Percentiles rank a stretch among this genome's conserved stretches.
These are phyloP conservation scores for Jacana jacana DNA, from an alignment of 2,113 vertebrate species.

Conservation along the genomic window DNA sequence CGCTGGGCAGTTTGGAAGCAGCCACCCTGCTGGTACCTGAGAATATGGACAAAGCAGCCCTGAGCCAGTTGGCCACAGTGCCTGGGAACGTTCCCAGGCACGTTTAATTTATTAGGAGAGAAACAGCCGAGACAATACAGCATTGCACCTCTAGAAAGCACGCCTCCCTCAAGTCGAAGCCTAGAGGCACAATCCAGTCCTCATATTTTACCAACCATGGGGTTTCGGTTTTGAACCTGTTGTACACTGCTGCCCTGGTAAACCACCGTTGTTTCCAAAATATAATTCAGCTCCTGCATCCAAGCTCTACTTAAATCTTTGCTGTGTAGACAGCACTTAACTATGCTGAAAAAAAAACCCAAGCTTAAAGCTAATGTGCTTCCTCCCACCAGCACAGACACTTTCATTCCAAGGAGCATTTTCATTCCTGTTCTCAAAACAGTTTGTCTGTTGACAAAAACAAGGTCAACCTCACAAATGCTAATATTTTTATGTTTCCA, in stretches of 20 bases:
- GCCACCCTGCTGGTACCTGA: background rate
- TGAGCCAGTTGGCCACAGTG: background rate
- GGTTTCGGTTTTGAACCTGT: background rate
- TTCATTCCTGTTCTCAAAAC: background rate
- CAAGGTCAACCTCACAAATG: background rate
- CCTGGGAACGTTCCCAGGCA: background rate
- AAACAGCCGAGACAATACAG: background rate
- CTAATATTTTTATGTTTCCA: background rate
- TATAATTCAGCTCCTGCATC: background rate
- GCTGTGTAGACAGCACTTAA: background rate
- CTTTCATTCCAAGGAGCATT: background rate
- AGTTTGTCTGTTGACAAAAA: background rate
- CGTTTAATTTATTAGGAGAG: background rate
- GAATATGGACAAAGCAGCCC: background rate
- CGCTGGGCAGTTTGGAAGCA: background rate
- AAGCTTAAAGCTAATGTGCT: background rate
- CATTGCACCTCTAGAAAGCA: background rate
- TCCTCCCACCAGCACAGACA: background rate
- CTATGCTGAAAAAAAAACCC: background rate
- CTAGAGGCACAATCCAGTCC: background rate
- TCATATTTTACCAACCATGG: background rate
- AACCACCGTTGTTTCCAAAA: background rate
- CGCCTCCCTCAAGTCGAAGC: background rate
- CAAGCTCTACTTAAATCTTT: background rate
- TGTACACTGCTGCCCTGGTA: background rate